These are phyloP conservation scores for Tenthredo mesomela DNA, from an alignment of 2,888 invertebrate species.

Conservation along the genomic window DNA sequence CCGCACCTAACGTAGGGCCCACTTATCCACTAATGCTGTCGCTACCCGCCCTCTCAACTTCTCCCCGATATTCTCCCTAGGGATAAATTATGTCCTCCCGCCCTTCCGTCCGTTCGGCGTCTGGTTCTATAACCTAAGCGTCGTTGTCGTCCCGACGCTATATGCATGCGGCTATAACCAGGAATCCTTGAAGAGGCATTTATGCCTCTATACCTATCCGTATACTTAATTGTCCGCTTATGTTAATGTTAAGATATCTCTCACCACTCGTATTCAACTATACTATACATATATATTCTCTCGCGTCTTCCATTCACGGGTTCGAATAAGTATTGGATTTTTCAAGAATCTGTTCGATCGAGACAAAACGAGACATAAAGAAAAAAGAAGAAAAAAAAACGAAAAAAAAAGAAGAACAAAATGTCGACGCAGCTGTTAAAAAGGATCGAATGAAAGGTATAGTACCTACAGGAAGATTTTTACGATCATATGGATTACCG, in stretches of 20 bases:
- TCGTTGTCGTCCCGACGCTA: background rate
- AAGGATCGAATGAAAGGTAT: background rate
- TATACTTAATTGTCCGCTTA: constrained; percentile 45
- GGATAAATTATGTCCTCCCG: constrained; percentile 50
- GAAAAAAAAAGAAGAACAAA: background rate
- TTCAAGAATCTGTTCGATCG: background rate
- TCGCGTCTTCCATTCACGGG: background rate
- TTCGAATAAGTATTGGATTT: background rate
- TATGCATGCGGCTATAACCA: background rate
- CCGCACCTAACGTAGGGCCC: constrained; percentile 71
- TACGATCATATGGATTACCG: background rate
- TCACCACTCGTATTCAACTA: background rate
- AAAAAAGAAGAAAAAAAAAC: background rate
- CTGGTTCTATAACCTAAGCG: constrained; percentile 19
- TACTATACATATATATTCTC: background rate
- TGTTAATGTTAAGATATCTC: constrained; percentile 34
- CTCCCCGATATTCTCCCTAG: constrained; percentile 32
- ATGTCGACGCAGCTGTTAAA: background rate
- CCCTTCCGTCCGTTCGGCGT: constrained; percentile 20
- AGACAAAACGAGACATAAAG: background rate
- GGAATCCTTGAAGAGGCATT: constrained; percentile 5
- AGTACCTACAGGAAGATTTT: too few relatives aligned
- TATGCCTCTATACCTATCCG: background rate
- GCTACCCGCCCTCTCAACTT: constrained; percentile 68
- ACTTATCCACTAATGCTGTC: constrained; percentile 76